These are phyloP conservation scores for Hyla sarda DNA, from an alignment of 2,113 vertebrate species.

Conservation along the genomic window DNA sequence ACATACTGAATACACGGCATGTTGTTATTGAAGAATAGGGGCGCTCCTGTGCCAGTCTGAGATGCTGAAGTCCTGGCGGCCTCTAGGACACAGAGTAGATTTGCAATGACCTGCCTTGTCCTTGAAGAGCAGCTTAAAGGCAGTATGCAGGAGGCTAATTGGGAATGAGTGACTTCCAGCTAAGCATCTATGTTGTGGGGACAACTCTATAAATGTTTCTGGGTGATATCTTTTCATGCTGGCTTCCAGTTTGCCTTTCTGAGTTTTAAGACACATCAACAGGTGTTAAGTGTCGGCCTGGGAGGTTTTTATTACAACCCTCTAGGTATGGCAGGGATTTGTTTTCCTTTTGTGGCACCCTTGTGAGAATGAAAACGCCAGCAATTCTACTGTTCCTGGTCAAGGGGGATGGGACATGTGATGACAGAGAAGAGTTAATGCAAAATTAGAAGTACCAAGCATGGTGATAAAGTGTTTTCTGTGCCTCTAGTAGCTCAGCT, in stretches of 20 bases:
- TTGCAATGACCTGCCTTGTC: conserved; percentile 64
- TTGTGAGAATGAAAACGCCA: conserved; percentile 31
- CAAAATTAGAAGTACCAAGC: conserved; percentile 14
- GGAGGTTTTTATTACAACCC: conserved; percentile 43
- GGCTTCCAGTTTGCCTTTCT: conserved; percentile 51
- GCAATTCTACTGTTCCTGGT: conserved; percentile 32
- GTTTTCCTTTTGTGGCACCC: conserved; percentile 39
- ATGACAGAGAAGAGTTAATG: not conserved
- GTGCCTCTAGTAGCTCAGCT: not conserved
- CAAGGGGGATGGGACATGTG: conserved; percentile 42
- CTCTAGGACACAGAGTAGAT: conserved; percentile 16
- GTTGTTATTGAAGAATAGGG: no score
- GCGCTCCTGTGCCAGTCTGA: not conserved
- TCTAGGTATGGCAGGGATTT: conserved; percentile 35
- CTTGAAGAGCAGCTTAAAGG: conserved; percentile 52
- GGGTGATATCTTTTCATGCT: conserved; percentile 34
- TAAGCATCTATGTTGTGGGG: conserved; percentile 50
- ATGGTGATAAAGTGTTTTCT: not conserved
- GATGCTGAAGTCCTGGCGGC: not conserved
- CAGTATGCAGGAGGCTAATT: conserved; percentile 41
- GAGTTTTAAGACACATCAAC: not conserved
- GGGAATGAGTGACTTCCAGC: not conserved
- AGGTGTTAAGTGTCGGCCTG: conserved; percentile 50
- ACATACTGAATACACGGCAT: not conserved
- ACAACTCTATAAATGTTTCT: conserved; percentile 15